Percentiles rank a stretch among this genome's conserved stretches.
Conservation (phyloP, 2,113 vertebrate species). For the Leptosomus discolor region DNA sequence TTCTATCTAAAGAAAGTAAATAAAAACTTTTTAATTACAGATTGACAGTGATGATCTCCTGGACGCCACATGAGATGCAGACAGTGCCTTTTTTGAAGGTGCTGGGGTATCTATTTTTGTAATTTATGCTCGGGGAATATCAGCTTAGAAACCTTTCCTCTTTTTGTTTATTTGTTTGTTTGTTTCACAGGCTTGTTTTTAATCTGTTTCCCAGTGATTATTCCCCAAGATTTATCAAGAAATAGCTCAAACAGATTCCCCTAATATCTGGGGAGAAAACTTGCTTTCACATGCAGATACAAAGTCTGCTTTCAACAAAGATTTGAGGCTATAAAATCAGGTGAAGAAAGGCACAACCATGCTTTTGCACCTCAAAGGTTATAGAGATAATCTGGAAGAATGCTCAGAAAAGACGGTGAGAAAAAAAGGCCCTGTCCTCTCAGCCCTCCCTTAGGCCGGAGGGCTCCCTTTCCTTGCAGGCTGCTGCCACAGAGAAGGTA, state of each 20-base stretch:
- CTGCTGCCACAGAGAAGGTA: not conserved
- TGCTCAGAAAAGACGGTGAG: no score
- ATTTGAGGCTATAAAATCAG: no score
- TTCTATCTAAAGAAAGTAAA: not conserved
- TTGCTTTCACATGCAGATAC: fast-evolving
- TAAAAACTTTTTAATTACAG: conserved; percentile 72
- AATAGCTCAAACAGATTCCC: no score
- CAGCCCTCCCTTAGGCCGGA: no score
- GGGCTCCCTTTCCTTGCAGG: not conserved
- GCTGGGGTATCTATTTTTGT: conserved; percentile 82
- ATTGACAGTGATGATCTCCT: conserved; percentile 91
- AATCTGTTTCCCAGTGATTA: not conserved
- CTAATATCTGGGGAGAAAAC: no score
- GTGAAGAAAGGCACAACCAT: no score
- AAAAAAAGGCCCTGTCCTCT: no score
- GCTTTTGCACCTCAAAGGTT: no score
- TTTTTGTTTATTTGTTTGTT: not conserved
- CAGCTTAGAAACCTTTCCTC: not conserved
- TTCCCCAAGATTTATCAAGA: not conserved
- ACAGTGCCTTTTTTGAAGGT: conserved; percentile 89
- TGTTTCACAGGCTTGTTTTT: not conserved
- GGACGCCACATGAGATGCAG: conserved; percentile 88
- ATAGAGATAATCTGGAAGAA: no score
- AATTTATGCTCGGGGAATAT: not conserved
- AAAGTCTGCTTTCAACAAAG: no score